Conservation (phyloP, 1,140 invertebrate species). For the Drosophila leontia region DNA sequence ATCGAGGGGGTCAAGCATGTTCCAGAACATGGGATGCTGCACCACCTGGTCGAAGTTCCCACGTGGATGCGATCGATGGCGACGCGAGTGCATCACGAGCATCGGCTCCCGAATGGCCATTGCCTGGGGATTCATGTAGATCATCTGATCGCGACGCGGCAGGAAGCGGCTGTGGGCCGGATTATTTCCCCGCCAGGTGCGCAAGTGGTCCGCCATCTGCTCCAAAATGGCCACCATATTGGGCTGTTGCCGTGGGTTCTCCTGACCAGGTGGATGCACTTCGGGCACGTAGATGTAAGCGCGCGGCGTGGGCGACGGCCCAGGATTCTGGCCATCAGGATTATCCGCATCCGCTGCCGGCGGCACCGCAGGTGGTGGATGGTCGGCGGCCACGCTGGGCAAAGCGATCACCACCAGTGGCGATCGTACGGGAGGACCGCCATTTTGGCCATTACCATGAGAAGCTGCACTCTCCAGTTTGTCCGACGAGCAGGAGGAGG, state of each 20-base stretch:
- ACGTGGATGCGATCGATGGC: conserved; percentile 44
- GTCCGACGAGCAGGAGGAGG: conserved; percentile 67
- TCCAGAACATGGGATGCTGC: conserved; percentile 79
- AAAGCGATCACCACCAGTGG: conserved; percentile 62
- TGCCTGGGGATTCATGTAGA: conserved; percentile 65
- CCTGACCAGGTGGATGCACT: conserved; percentile 19
- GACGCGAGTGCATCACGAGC: conserved; percentile 48
- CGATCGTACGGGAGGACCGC: conserved; percentile 21
- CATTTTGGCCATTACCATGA: conserved; percentile 43
- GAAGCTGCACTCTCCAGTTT: conserved; percentile 45
- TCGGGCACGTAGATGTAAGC: conserved; percentile 62
- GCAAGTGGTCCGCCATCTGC: conserved; percentile 50
- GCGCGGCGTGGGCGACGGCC: conserved; percentile 24
- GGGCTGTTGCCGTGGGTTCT: conserved; percentile 24
- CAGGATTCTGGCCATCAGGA: conserved; percentile 8
- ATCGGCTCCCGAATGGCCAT: conserved; percentile 34
- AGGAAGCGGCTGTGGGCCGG: conserved; percentile 71
- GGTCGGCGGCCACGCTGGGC: conserved; percentile 29
- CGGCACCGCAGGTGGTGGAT: conserved; percentile 17
- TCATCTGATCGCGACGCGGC: conserved; percentile 72
- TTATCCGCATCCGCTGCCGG: conserved; percentile 35
- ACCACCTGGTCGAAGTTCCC: conserved; percentile 69
- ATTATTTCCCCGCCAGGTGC: conserved; percentile 53
- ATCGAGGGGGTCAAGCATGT: conserved; percentile 76
- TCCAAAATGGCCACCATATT: conserved; percentile 54